Conservation (phyloP, 2,888 invertebrate genomes). For the Apeira syringaria region DNA sequence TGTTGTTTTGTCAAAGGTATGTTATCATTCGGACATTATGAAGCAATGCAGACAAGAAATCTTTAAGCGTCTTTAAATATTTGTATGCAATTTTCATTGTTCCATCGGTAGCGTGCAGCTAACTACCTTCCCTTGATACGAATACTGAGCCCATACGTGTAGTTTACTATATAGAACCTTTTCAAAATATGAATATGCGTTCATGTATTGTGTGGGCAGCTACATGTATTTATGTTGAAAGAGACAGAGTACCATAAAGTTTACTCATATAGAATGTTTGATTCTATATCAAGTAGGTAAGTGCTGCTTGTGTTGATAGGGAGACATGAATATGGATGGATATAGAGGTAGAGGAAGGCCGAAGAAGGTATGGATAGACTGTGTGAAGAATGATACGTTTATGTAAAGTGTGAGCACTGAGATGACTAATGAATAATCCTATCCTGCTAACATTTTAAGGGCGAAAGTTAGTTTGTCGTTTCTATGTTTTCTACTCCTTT, state of each 20-base stretch:
- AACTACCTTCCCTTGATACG: constrained; percentile 9
- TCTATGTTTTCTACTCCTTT: too few relatives aligned
- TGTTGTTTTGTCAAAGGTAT: too few relatives aligned
- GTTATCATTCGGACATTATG: too few relatives aligned
- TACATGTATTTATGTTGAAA: neutral
- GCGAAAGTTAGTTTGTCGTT: too few relatives aligned
- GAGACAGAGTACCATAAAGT: neutral
- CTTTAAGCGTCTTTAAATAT: constrained; percentile 17
- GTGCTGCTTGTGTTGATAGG: neutral
- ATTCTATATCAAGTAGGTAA: neutral
- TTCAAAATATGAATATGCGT: neutral
- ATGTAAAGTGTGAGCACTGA: too few relatives aligned
- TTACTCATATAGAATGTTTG: neutral
- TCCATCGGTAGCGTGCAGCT: constrained; percentile 17
- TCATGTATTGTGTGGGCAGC: neutral
- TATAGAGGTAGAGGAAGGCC: too few relatives aligned
- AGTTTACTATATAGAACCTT: neutral
- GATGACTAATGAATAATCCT: too few relatives aligned
- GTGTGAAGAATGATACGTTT: too few relatives aligned
- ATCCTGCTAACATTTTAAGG: too few relatives aligned
- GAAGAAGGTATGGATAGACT: too few relatives aligned
- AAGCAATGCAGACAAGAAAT: too few relatives aligned
- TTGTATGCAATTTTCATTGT: constrained; percentile 17
- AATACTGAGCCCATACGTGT: neutral
- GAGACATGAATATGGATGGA: too few relatives aligned